A percentile compares a stretch with the other conserved stretches of the same genome.
Evolutionary conservation across 1,140 invertebrate genomes (phyloP).

Genomic region (Cryptotermes secundus): DNA sequence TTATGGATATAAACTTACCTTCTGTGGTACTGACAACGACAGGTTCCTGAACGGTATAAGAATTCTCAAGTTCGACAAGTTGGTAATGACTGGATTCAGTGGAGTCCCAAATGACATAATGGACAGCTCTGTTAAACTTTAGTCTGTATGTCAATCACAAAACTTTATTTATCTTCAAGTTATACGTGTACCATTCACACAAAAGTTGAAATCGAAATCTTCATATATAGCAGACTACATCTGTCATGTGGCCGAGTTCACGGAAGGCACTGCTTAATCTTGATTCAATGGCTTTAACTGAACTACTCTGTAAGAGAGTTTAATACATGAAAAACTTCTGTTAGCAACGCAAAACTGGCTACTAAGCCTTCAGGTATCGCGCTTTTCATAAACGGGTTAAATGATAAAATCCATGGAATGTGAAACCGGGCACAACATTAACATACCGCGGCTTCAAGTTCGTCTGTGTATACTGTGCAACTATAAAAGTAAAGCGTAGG

Average conservation of each 20-base stretch:
- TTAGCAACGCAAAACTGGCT: not conserved
- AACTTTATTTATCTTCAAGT: not conserved
- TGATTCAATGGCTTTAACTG: not conserved
- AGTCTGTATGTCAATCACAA: not conserved
- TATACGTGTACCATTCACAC: not conserved
- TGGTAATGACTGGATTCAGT: slow-evolving; percentile 29
- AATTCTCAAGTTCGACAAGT: slow-evolving; percentile 8
- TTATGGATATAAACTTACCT: slow-evolving; percentile 26
- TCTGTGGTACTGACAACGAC: slow-evolving; percentile 29
- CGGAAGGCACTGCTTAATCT: not conserved
- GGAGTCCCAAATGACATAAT: slow-evolving; percentile 26
- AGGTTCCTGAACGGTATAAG: slow-evolving; percentile 25
- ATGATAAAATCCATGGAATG: not conserved
- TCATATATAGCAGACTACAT: not conserved
- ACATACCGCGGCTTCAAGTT: not conserved
- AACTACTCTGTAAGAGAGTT: not conserved
- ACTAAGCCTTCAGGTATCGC: not conserved
- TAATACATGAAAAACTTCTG: not conserved
- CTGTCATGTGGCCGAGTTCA: not conserved
- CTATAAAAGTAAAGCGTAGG: no score
- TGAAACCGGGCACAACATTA: not conserved
- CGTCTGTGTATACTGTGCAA: no score
- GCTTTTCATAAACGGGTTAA: not conserved
- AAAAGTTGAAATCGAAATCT: not conserved
- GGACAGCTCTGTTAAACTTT: not conserved